Evolutionary conservation across 2,888 invertebrate genomes (phyloP).

Genomic region (Octonoba sinensis): DNA sequence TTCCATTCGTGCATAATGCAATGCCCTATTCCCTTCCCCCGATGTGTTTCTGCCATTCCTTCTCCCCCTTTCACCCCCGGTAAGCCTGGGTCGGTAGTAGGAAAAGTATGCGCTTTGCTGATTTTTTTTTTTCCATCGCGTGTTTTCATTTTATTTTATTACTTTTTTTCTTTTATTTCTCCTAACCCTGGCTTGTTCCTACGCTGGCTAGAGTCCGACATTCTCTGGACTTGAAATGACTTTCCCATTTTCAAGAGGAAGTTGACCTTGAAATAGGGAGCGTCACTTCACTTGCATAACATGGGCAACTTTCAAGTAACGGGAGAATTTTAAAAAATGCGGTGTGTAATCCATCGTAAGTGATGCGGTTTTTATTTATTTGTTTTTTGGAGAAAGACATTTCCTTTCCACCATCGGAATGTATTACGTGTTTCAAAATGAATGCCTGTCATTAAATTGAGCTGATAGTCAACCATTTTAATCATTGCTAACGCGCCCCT

Average conservation of each 20-base stretch:
- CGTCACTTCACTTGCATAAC: slow-evolving; percentile 32
- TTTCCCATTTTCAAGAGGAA: slow-evolving; percentile 39
- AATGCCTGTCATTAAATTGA: too few species aligned
- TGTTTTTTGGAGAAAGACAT: too few species aligned
- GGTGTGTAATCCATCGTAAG: too few species aligned
- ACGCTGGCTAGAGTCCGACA: slow-evolving; percentile 14
- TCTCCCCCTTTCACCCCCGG: slow-evolving; percentile 4
- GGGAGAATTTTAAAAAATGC: too few species aligned
- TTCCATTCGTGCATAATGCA: slow-evolving; percentile 41
- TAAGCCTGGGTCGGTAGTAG: slow-evolving; percentile 17
- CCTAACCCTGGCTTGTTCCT: slow-evolving; percentile 7
- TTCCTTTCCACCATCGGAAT: too few species aligned
- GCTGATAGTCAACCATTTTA: too few species aligned
- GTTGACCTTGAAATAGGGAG: slow-evolving; percentile 44
- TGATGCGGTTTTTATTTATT: too few species aligned
- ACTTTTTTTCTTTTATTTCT: background rate
- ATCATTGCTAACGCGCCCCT: too few species aligned
- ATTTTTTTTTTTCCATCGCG: too few species aligned
- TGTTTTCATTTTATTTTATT: slow-evolving; percentile 18
- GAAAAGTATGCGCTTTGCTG: slow-evolving; percentile 37
- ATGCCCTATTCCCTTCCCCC: slow-evolving; percentile 48
- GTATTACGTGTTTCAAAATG: too few species aligned
- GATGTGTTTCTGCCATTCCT: slow-evolving; percentile 46
- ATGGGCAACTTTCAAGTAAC: slow-evolving; percentile 9
- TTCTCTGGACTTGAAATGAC: slow-evolving; percentile 36